These are phyloP conservation scores for Cetoscarus ocellatus DNA, from an alignment of 2,797 vertebrate species.

Conservation along the genomic window DNA sequence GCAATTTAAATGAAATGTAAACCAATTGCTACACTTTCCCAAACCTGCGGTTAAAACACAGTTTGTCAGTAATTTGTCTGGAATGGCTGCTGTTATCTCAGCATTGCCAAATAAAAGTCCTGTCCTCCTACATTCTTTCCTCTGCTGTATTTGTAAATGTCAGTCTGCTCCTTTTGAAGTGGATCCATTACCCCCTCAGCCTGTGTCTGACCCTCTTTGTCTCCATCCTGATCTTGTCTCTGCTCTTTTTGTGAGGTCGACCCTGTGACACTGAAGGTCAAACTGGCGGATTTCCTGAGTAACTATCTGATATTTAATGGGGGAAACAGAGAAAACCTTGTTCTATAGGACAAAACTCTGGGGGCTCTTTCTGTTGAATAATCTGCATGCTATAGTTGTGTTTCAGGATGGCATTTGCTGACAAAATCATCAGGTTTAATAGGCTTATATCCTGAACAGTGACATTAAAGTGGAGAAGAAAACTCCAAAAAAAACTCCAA, in stretches of 20 bases:
- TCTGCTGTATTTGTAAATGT: slow-evolving; percentile 23
- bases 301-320: slow-evolving; percentile 26
- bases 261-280: slow-evolving; percentile 25
- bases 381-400: background rate
- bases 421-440: background rate
- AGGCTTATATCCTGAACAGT: background rate
- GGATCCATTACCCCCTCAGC: slow-evolving; percentile 1
- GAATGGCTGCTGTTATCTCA: background rate
- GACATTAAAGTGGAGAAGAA: background rate
- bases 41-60: background rate
- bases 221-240: slow-evolving; percentile 15
- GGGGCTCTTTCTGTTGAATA: background rate
- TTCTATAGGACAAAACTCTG: slow-evolving; percentile 2
- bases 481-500: too few relatives aligned
- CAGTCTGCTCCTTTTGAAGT: slow-evolving; percentile 15
- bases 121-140: slow-evolving; percentile 1
- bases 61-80: background rate
- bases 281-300: slow-evolving; percentile 29
- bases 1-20: too few relatives aligned
- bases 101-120: background rate
- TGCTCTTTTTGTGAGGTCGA: background rate
- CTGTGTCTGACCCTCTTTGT: slow-evolving; percentile 22
- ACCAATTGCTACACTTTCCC: background rate
- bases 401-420: slow-evolving; percentile 14
- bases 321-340: slow-evolving; percentile 16